phyloP scores from a whole-genome alignment of 2,113 vertebrate genomes.

The Protobothrops mucrosquamatus region DNA sequence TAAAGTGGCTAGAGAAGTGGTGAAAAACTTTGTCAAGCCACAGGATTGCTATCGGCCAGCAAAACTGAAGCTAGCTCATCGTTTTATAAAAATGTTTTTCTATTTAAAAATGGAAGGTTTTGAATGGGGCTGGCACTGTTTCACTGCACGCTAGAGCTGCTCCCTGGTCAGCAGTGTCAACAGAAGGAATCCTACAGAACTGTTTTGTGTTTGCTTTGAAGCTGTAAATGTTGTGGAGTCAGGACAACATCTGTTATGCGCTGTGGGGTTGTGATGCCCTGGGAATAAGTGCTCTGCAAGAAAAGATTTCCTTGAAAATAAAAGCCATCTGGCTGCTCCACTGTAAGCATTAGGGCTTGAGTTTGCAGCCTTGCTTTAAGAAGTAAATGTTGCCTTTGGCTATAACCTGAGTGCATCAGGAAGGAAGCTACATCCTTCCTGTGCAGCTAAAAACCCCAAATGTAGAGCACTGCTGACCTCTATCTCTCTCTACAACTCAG shows the following conservation, averaged over 20 bases:
- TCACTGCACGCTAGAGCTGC: not conserved
- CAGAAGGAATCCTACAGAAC: not conserved
- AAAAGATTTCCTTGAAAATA: conserved; percentile 2
- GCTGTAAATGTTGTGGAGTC: not conserved
- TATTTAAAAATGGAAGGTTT: not conserved
- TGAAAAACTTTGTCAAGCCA: not conserved
- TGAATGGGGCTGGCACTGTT: not conserved
- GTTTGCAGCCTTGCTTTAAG: not conserved
- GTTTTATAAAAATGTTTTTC: not conserved
- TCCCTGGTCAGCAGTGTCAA: not conserved
- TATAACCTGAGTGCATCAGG: not conserved
- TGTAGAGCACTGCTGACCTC: rapidly evolving
- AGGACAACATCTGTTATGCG: not conserved
- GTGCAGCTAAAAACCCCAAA: conserved; percentile 30
- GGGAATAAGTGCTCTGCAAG: not conserved
- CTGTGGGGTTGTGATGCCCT: not conserved
- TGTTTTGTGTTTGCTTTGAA: not conserved
- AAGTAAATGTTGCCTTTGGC: not conserved
- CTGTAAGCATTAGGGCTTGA: not conserved
- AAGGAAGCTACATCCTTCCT: not conserved
- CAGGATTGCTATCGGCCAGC: not conserved
- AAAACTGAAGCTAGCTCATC: not conserved
- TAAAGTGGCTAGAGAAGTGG: not conserved
- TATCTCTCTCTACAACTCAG: not conserved
- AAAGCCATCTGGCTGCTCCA: conserved; percentile 11